Percentiles rank a stretch among this genome's conserved stretches.
Conservation (phyloP, 2,888 invertebrate genomes). For the Phlogophora meticulosa region DNA sequence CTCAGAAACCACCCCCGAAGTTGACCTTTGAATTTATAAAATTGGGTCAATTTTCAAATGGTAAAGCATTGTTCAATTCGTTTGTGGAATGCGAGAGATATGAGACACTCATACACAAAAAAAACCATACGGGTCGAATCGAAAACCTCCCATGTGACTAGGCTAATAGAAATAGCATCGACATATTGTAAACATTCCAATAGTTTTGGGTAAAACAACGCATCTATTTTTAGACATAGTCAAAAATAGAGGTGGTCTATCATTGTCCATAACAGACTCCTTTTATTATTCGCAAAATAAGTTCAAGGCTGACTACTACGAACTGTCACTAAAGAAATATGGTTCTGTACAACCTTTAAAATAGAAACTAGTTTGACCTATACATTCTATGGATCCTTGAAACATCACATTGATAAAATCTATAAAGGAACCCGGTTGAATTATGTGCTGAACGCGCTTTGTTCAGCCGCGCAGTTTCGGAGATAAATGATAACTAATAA, state of each 20-base stretch:
- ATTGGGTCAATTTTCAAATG: too few relatives aligned
- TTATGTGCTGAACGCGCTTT: background rate
- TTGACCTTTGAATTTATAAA: too few relatives aligned
- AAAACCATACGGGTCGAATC: too few relatives aligned
- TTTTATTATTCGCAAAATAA: slow-evolving; percentile 16
- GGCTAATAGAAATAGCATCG: too few relatives aligned
- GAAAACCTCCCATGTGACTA: too few relatives aligned
- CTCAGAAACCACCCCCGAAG: too few relatives aligned
- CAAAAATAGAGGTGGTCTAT: slow-evolving; percentile 13
- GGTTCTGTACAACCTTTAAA: slow-evolving; percentile 1
- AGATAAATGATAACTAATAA: background rate
- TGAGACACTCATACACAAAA: too few relatives aligned
- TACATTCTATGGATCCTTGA: slow-evolving; percentile 30
- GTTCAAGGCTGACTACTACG: slow-evolving; percentile 17
- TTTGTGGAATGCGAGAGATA: too few relatives aligned
- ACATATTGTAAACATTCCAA: too few relatives aligned
- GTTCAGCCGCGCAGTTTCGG: background rate
- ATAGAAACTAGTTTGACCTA: slow-evolving; percentile 15
- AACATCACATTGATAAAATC: slow-evolving; percentile 21
- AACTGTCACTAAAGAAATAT: slow-evolving; percentile 39
- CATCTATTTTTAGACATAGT: background rate
- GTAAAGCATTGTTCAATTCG: too few relatives aligned
- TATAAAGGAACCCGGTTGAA: slow-evolving; percentile 7
- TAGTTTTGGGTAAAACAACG: too few relatives aligned
- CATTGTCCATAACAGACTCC: background rate